Conservation (phyloP, 2,113 vertebrate species). For the Bubo bubo region DNA sequence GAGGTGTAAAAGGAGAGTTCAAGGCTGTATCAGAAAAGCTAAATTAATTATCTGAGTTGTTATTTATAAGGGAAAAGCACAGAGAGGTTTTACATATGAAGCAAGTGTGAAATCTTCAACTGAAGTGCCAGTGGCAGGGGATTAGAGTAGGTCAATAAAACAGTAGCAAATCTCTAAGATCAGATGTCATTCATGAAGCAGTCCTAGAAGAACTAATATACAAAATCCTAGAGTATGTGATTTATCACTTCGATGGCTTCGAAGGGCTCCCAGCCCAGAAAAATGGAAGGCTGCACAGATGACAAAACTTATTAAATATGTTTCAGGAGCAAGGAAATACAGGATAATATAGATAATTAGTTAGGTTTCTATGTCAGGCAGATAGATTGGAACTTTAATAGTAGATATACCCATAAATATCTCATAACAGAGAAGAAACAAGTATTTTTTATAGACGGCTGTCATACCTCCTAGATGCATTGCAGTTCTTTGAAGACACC, state of each 20-base stretch:
- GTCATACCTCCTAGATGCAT: background rate
- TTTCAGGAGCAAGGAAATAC: background rate
- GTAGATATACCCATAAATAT: background rate
- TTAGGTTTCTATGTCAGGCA: background rate
- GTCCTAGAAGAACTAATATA: background rate
- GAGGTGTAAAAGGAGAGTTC: background rate
- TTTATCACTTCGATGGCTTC: background rate
- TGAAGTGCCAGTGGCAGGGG: background rate
- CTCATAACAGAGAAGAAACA: background rate
- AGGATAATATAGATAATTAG: background rate
- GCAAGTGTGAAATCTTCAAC: background rate
- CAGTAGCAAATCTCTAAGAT: conserved; percentile 3
- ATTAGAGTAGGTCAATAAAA: conserved; percentile 44
- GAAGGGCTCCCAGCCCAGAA: background rate
- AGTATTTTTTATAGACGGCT: background rate
- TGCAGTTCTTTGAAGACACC: background rate
- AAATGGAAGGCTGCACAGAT: background rate
- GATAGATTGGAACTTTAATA: background rate
- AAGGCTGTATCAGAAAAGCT: background rate
- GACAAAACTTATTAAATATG: background rate
- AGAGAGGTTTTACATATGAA: background rate
- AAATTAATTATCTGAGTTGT: background rate
- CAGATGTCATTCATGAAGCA: background rate
- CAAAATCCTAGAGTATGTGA: background rate
- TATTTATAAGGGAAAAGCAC: background rate